Evolutionary conservation across 2,113 vertebrate species (phyloP).

Genomic region (Cathartes aura): DNA sequence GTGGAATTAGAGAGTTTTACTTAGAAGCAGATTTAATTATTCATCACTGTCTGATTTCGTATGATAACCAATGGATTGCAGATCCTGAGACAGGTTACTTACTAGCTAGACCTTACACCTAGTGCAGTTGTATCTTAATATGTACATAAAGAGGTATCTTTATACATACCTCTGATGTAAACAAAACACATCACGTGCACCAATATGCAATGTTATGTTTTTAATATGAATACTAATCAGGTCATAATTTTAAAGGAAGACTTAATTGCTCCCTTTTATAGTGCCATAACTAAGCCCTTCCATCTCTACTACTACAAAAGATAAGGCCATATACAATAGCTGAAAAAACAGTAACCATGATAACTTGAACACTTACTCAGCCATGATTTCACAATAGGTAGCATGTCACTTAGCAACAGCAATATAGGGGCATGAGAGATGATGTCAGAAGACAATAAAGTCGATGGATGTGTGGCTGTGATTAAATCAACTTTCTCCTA

Average conservation of each 20-base stretch:
- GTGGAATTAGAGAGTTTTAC: not conserved
- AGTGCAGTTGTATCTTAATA: not conserved
- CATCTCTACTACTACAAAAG: not conserved
- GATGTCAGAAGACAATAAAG: constrained; percentile 6
- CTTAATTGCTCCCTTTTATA: not conserved
- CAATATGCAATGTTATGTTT: not conserved
- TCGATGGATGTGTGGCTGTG: not conserved
- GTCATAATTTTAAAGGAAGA: not conserved
- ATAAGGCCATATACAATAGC: not conserved
- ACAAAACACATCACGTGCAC: not conserved
- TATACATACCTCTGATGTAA: not conserved
- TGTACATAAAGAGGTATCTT: not conserved
- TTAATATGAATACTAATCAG: not conserved
- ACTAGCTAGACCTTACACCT: not conserved
- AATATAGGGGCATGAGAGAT: not conserved
- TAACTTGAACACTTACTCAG: not conserved
- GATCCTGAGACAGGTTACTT: not conserved
- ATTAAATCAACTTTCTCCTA: not conserved
- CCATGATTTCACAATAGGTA: not conserved
- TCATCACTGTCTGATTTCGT: not conserved
- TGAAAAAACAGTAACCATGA: not conserved
- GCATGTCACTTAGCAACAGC: not conserved
- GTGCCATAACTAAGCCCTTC: not conserved
- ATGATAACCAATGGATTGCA: not conserved
- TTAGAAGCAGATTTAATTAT: not conserved